These are phyloP conservation scores for Coecobrya sp. DNA, from an alignment of 2,888 invertebrate species.

Conservation along the genomic window DNA sequence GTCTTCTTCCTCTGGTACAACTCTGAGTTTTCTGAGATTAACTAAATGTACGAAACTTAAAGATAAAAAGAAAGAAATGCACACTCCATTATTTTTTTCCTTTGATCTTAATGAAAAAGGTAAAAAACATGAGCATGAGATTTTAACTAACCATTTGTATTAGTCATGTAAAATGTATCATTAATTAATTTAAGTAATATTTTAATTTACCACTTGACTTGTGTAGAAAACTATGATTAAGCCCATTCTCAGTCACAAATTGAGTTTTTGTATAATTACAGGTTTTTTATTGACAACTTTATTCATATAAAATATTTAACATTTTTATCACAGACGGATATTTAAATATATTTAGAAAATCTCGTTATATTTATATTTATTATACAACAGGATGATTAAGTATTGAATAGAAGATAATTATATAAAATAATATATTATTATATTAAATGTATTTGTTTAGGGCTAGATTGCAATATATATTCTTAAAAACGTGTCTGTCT, in stretches of 20 bases:
- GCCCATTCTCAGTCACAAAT: background rate
- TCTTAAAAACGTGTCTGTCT: slow-evolving; percentile 22
- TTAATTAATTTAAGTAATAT: background rate
- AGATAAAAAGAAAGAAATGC: background rate
- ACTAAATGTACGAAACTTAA: slow-evolving; percentile 30
- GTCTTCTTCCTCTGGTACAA: slow-evolving; percentile 61
- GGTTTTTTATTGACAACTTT: background rate
- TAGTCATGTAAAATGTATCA: background rate
- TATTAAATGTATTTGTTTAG: background rate
- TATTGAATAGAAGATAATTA: too few relatives aligned
- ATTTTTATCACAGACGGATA: background rate
- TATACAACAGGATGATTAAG: background rate
- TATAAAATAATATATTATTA: too few relatives aligned
- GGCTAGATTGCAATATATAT: slow-evolving; percentile 31
- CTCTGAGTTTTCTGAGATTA: slow-evolving; percentile 81
- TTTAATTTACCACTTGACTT: background rate
- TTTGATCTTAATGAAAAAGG: background rate
- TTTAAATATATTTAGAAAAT: background rate
- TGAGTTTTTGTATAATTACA: background rate
- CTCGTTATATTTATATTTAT: background rate
- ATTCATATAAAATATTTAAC: background rate
- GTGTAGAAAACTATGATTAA: background rate
- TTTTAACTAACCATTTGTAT: background rate
- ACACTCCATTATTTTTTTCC: slow-evolving; percentile 5
- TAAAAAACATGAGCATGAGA: background rate